Percentiles rank a stretch among this genome's conserved stretches.
phyloP scores from a whole-genome alignment of 2,888 invertebrate species.

The Perizoma flavofasciatum region DNA sequence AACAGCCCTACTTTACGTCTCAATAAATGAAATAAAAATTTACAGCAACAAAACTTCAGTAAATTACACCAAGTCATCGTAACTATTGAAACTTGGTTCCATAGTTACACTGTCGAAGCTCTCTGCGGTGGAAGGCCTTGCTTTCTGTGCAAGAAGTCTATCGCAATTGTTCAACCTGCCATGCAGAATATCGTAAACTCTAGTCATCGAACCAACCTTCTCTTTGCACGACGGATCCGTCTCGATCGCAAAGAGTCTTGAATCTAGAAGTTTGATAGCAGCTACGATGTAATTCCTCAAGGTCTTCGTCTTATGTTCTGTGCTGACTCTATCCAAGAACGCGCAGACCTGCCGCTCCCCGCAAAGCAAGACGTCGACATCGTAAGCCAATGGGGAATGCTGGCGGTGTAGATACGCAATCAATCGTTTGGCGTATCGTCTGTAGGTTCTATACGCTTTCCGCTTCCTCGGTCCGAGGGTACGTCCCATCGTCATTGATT shows the following conservation, averaged over 20 bases:
- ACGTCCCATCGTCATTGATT: conserved; percentile 80
- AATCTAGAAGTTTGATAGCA: conserved; percentile 77
- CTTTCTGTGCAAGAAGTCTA: conserved; percentile 68
- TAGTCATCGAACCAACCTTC: conserved; percentile 78
- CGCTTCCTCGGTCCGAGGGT: conserved; percentile 75
- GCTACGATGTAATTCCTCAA: conserved; percentile 79
- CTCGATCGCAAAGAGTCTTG: conserved; percentile 78
- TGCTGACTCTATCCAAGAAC: conserved; percentile 75
- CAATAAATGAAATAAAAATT: conserved; percentile 21
- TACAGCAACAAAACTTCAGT: background rate
- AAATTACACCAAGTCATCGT: conserved; percentile 65
- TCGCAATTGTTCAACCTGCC: conserved; percentile 75
- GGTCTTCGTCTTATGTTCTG: conserved; percentile 78
- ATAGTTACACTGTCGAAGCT: conserved; percentile 67
- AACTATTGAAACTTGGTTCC: conserved; percentile 69
- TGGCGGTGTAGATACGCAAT: conserved; percentile 77
- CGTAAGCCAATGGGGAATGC: conserved; percentile 79
- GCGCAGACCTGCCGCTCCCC: conserved; percentile 77
- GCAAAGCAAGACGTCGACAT: conserved; percentile 77
- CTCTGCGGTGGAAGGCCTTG: conserved; percentile 50
- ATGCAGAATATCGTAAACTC: conserved; percentile 76
- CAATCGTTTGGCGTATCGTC: conserved; percentile 76
- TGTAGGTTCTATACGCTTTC: conserved; percentile 77
- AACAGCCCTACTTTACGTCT: conserved; percentile 14
- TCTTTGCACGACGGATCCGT: conserved; percentile 79